Percentiles rank a stretch among this genome's conserved stretches.
Conservation (phyloP, 2,113 vertebrate genomes). For the Rallus limicola region DNA sequence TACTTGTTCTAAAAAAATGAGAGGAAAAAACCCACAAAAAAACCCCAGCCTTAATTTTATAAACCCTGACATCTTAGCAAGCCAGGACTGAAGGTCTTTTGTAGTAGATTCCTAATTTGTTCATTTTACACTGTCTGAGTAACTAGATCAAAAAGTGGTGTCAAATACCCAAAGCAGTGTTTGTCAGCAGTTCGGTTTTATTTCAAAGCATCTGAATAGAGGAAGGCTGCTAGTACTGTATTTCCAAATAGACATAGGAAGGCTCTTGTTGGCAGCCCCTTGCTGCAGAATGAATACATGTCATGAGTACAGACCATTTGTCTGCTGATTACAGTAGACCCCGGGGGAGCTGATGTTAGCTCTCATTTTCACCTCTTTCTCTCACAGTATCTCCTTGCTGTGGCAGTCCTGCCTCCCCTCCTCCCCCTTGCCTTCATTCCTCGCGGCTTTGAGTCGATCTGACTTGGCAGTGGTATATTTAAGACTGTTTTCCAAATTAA, state of each 20-base stretch:
- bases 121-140: conserved; percentile 73
- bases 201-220: conserved; percentile 71
- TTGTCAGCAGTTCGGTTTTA: conserved; percentile 75
- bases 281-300: conserved; percentile 73
- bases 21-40: neutral
- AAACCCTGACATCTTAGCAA: conserved; percentile 28
- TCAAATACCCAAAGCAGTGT: conserved; percentile 79
- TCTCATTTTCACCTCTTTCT: conserved; percentile 76
- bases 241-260: conserved; percentile 73
- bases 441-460: conserved; percentile 18
- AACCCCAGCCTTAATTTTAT: neutral
- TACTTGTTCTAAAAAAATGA: neutral
- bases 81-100: conserved; percentile 55
- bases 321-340: conserved; percentile 74
- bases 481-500: conserved; percentile 70
- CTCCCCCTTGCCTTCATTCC: conserved; percentile 1
- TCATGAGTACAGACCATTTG: conserved; percentile 70
- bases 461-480: conserved; percentile 57
- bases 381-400: conserved; percentile 49
- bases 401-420: conserved; percentile 28
- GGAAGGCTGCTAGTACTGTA: conserved; percentile 62
- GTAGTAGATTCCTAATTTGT: conserved; percentile 76
- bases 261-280: conserved; percentile 70
- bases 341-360: conserved; percentile 74
- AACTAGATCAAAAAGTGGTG: conserved; percentile 77